Percentiles rank a stretch among this genome's conserved stretches.
These are phyloP conservation scores for Hirtodrosophila cameraria DNA, from an alignment of 2,888 invertebrate genomes.

Conservation along the genomic window DNA sequence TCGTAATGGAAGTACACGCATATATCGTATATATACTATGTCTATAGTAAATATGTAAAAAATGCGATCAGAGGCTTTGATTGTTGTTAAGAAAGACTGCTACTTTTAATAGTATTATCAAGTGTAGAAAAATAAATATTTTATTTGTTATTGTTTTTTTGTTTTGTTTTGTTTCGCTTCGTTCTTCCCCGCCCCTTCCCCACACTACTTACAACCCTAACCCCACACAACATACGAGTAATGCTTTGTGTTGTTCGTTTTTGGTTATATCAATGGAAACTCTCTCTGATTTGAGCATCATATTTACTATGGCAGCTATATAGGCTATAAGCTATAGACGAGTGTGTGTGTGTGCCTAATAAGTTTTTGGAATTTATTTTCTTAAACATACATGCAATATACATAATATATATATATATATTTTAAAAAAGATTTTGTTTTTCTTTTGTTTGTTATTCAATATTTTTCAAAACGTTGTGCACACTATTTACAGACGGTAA, in stretches of 20 bases:
- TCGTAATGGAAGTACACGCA: conserved; percentile 32
- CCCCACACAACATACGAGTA: background rate
- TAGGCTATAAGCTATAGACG: conserved; percentile 31
- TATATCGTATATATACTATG: background rate
- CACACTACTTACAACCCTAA: too few relatives aligned
- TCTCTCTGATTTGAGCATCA: conserved; percentile 40
- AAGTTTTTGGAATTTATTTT: background rate
- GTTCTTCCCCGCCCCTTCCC: background rate
- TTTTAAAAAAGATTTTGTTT: background rate
- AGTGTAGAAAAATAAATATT: conserved; percentile 41
- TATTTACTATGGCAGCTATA: conserved; percentile 57
- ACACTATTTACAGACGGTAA: too few relatives aligned
- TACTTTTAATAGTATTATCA: conserved; percentile 11
- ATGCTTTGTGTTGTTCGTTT: conserved; percentile 1
- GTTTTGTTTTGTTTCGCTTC: too few relatives aligned
- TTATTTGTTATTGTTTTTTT: background rate
- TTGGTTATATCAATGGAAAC: conserved; percentile 17
- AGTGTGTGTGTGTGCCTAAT: background rate
- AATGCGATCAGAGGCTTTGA: conserved; percentile 25
- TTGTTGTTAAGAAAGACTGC: conserved; percentile 12
- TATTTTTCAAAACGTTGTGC: too few relatives aligned
- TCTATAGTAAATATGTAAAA: conserved; percentile 12
- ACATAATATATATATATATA: conserved; percentile 19
- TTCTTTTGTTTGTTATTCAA: too few relatives aligned
- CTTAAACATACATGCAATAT: background rate